phyloP scores from a whole-genome alignment of 2,888 invertebrate species.

The Panzeria rudis region DNA sequence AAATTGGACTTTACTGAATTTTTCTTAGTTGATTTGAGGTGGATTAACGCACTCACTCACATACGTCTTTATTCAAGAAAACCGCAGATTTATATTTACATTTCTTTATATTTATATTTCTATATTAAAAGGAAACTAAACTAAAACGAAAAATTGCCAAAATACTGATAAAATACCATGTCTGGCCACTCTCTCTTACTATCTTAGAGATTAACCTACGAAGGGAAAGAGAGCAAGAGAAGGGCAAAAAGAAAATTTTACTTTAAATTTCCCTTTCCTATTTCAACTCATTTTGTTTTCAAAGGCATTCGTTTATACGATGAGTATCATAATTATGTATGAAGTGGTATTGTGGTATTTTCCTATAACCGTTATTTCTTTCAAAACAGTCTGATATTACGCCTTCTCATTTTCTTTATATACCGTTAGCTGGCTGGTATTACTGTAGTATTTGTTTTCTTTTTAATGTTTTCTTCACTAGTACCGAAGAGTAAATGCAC shows the following conservation, averaged over 20 bases:
- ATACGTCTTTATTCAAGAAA: too few species aligned
- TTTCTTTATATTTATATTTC: too few species aligned
- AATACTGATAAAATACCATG: background rate
- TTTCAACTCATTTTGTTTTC: background rate
- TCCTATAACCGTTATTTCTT: conserved; percentile 4
- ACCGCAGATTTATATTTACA: too few species aligned
- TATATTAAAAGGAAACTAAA: too few species aligned
- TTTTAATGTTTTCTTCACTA: background rate
- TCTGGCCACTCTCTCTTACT: background rate
- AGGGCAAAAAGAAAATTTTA: background rate
- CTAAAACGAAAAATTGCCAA: background rate
- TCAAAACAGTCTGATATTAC: conserved; percentile 4
- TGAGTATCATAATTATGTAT: background rate
- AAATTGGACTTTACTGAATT: too few species aligned
- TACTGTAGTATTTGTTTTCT: background rate
- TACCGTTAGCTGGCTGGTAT: background rate
- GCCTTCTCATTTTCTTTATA: conserved; percentile 12
- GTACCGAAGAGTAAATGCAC: background rate
- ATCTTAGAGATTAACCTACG: background rate
- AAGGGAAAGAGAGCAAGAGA: background rate
- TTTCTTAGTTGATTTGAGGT: too few species aligned
- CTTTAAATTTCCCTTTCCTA: conserved; percentile 7
- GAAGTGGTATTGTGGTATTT: background rate
- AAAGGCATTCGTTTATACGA: background rate
- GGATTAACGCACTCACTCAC: too few species aligned